Evolutionary conservation across 1,140 invertebrate species (phyloP).

Genomic region (Leptonema lineaticorne): DNA sequence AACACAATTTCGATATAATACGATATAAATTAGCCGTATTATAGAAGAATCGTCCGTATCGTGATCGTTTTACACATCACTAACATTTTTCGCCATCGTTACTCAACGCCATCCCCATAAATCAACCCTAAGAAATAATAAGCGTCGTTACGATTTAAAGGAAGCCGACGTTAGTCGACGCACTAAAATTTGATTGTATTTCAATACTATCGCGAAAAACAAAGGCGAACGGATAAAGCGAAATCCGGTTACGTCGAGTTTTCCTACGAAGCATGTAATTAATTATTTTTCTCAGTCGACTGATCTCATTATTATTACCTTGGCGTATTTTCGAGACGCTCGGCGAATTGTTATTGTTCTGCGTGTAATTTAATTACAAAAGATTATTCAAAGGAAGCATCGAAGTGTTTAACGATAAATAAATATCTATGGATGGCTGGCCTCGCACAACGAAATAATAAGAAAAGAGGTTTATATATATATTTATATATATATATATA

Average conservation of each 20-base stretch:
- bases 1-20: too few relatives aligned
- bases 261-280: conserved; percentile 37
- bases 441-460: conserved; percentile 38
- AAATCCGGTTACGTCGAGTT: conserved; percentile 30
- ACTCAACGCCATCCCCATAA: too few relatives aligned
- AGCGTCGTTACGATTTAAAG: too few relatives aligned
- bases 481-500: too few relatives aligned
- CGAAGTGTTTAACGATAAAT: conserved; percentile 43
- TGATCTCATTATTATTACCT: conserved; percentile 36
- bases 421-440: conserved; percentile 42
- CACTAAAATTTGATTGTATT: too few relatives aligned
- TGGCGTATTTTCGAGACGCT: background rate
- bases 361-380: conserved; percentile 43
- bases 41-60: too few relatives aligned
- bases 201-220: too few relatives aligned
- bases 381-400: conserved; percentile 43
- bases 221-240: background rate
- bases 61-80: too few relatives aligned
- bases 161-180: too few relatives aligned
- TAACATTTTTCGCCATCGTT: too few relatives aligned
- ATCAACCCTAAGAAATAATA: too few relatives aligned
- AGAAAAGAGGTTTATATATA: conserved; percentile 42
- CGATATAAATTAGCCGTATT: too few relatives aligned
- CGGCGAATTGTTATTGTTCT: conserved; percentile 35
- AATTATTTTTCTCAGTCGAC: conserved; percentile 42